Conservation (phyloP, 92 coral and sea anemone species). For the Scolanthus callimorphus region DNA sequence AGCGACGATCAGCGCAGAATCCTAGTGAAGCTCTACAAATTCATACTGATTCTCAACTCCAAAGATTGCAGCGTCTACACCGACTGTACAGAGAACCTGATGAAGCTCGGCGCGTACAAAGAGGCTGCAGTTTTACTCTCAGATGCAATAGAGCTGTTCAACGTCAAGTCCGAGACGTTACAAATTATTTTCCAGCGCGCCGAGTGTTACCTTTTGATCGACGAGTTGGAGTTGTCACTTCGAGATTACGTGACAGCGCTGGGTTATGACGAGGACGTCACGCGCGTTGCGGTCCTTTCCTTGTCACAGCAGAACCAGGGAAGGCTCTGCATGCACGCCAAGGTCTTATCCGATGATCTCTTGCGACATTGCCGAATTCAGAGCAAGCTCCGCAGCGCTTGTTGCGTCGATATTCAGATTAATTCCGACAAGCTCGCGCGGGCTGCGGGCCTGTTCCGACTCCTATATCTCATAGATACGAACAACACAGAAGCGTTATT, state of each 20-base stretch:
- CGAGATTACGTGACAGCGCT: constrained; percentile 62
- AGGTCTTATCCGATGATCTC: constrained; percentile 39
- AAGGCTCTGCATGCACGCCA: constrained; percentile 34
- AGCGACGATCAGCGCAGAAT: not conserved
- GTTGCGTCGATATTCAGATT: constrained; percentile 44
- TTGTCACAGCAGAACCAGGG: constrained; percentile 45
- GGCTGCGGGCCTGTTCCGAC: constrained; percentile 60
- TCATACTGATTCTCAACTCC: constrained; percentile 50
- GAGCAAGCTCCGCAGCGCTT: constrained; percentile 40
- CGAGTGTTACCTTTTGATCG: constrained; percentile 51
- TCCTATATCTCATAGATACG: constrained; percentile 62
- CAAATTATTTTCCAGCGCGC: constrained; percentile 57
- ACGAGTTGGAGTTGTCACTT: constrained; percentile 50
- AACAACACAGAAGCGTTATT: constrained; percentile 73
- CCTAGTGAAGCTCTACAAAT: constrained; percentile 43
- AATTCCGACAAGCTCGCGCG: constrained; percentile 41
- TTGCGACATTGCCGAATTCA: constrained; percentile 54
- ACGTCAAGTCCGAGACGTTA: constrained; percentile 9
- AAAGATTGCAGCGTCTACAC: constrained; percentile 27
- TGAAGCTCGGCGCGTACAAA: constrained; percentile 43
- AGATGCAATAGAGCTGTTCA: constrained; percentile 42
- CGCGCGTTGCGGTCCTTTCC: constrained; percentile 40
- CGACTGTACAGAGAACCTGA: constrained; percentile 58
- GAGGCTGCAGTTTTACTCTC: constrained; percentile 60
- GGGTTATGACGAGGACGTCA: constrained; percentile 43